Percentiles rank a stretch among this genome's conserved stretches.
Evolutionary conservation across 1,140 invertebrate genomes (phyloP).

Genomic region (Papilio polyxenes): DNA sequence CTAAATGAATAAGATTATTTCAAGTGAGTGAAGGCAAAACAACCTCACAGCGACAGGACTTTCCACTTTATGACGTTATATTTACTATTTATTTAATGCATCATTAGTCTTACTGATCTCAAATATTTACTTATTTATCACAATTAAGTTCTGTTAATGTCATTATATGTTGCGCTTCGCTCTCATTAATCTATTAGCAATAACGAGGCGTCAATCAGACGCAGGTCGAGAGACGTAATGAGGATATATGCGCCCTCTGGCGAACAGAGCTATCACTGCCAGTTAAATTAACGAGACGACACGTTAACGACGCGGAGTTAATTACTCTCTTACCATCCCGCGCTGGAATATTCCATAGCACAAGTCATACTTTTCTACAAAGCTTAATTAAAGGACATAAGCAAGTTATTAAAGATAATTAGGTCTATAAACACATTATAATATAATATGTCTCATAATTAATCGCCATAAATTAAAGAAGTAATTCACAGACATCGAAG

Average conservation of each 20-base stretch:
- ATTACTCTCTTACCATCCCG: not conserved
- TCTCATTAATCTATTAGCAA: not conserved
- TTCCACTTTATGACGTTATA: too few relatives aligned
- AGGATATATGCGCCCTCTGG: not conserved
- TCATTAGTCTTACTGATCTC: too few relatives aligned
- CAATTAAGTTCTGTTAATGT: not conserved
- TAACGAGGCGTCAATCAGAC: conserved; percentile 3
- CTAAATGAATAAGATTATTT: not conserved
- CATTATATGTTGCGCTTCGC: not conserved
- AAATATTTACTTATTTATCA: not conserved
- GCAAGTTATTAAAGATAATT: not conserved
- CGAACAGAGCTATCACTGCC: not conserved
- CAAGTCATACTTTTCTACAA: not conserved
- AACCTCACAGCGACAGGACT: not conserved
- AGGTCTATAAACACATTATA: not conserved
- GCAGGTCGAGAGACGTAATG: not conserved
- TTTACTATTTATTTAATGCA: not conserved
- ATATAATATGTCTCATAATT: not conserved
- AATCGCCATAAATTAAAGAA: not conserved
- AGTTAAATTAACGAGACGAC: not conserved
- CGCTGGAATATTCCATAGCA: not conserved
- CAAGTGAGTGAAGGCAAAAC: not conserved
- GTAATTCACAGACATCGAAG: not conserved
- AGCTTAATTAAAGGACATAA: not conserved
- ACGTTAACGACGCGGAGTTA: not conserved